Conservation (phyloP, 2,797 vertebrate species). For the Cyprinella venusta region DNA sequence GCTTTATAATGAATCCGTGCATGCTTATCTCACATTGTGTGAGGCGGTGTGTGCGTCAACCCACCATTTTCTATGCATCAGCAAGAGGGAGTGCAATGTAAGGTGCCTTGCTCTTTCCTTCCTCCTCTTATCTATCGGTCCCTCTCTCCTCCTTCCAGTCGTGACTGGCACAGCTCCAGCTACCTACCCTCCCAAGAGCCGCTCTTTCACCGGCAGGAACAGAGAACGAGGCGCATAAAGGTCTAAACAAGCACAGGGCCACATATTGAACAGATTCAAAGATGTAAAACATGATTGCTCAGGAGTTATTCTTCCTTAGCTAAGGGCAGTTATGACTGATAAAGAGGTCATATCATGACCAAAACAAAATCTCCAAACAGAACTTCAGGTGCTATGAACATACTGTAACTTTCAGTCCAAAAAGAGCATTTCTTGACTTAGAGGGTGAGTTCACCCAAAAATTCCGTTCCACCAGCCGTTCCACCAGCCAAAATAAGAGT, state of each 20-base stretch:
- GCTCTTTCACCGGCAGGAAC: conserved; percentile 4
- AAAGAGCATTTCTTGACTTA: background rate
- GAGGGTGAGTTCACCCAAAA: background rate
- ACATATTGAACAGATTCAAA: conserved; percentile 17
- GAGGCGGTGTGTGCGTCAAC: background rate
- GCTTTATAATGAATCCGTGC: conserved; percentile 3
- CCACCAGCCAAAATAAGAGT: background rate
- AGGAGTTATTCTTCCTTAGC: background rate
- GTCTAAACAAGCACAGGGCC: conserved; percentile 23
- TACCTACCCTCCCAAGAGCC: conserved; percentile 18
- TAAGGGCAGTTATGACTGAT: conserved; percentile 18
- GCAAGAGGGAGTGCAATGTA: conserved; percentile 29
- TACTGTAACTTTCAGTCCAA: background rate
- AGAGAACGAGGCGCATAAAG: conserved; percentile 8
- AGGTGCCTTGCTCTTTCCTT: conserved; percentile 23
- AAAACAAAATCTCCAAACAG: background rate
- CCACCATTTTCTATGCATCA: conserved; percentile 41
- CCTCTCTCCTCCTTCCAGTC: conserved; percentile 28
- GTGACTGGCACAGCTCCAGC: conserved; percentile 41
- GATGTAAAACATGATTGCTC: background rate
- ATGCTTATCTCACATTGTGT: background rate
- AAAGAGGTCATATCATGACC: background rate
- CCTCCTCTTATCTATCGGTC: conserved; percentile 15
- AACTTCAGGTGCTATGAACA: background rate
- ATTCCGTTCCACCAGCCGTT: too few relatives aligned